Base-by-base conservation (phyloP, 2,888 invertebrate species). In the Eupelmus urozonus region DNA sequence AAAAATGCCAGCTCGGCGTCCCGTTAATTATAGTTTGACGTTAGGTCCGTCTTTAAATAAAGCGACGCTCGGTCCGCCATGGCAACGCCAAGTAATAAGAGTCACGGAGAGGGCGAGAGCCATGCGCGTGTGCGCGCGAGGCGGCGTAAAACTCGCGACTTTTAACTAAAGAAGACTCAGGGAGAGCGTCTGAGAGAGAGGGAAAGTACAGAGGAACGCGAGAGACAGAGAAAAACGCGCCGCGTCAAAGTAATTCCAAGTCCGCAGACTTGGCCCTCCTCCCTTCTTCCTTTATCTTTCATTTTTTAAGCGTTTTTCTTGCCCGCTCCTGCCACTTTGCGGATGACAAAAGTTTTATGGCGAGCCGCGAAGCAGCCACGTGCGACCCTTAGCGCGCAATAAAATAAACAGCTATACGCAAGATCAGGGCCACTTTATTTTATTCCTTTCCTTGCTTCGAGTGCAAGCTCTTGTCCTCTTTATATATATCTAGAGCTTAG, bases 101-200 rank as follows among this genome's bases (percentile, higher is more conserved):
- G n/a, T n/a, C 29, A 20, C 16, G 13, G 55, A 23, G 20, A 11
- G 16, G 40, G 7, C 27, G n/a, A n/a, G n/a, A n/a, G n/a, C n/a
- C n/a, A n/a, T n/a, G n/a, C n/a, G n/a, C n/a, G n/a, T n/a, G 42
- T 42, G 29, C 18, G 51, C 25, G 53, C 66, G 16, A 25, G 20
- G 34, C n/a, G 34, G 9, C 9, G 40, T 34, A 42, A 73, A 42
- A 5, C 34, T 34, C 11, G 74, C 49, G 57, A 49, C 34, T 66
- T 63, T 66, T 34, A 66, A 13, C 25, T 13, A 74, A 66, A 57
- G 45, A 57, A 40, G 40, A 7, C 40, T 7, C 40, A 40, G 11
- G 5, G 4, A 40, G 11, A 4, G 40, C 40, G 49, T 49, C 7
- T 34, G 9, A 34, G 9, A 34, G 34, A 34, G 9, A 34, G 34